phyloP scores from a whole-genome alignment of 2,797 vertebrate species.

The Forpus xanthops region DNA sequence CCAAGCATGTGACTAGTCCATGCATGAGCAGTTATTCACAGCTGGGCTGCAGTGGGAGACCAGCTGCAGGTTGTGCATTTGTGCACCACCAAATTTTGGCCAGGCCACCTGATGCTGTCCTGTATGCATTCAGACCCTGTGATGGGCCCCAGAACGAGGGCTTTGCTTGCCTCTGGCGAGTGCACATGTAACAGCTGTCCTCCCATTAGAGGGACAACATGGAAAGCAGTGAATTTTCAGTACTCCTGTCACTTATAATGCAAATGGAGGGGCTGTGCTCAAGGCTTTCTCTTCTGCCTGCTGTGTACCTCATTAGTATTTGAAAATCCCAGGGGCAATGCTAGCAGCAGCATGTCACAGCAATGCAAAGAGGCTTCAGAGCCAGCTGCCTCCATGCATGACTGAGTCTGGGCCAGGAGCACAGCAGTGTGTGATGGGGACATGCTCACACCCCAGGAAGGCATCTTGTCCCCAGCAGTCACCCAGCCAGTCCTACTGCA shows the following conservation, averaged over 20 bases:
- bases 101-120: not conserved
- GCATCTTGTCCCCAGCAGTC: not conserved
- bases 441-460: not conserved
- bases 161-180: not conserved
- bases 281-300: not conserved
- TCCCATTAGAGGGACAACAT: not conserved
- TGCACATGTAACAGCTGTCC: not conserved
- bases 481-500: not conserved
- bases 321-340: not conserved
- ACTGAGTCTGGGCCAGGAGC: not conserved
- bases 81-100: not conserved
- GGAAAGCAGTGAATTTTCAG: not conserved
- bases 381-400: rapidly evolving
- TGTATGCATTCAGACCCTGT: not conserved
- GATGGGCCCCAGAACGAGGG: not conserved
- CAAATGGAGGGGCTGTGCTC: not conserved
- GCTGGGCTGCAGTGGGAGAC: not conserved
- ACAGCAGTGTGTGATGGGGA: not conserved
- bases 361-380: not conserved
- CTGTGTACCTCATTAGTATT: not conserved
- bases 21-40: not conserved
- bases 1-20: not conserved
- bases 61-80: not conserved
- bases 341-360: not conserved
- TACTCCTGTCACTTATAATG: slow-evolving; percentile 6